Evolutionary conservation across 2,888 invertebrate genomes (phyloP).

Genomic region (Campoplex nolae): DNA sequence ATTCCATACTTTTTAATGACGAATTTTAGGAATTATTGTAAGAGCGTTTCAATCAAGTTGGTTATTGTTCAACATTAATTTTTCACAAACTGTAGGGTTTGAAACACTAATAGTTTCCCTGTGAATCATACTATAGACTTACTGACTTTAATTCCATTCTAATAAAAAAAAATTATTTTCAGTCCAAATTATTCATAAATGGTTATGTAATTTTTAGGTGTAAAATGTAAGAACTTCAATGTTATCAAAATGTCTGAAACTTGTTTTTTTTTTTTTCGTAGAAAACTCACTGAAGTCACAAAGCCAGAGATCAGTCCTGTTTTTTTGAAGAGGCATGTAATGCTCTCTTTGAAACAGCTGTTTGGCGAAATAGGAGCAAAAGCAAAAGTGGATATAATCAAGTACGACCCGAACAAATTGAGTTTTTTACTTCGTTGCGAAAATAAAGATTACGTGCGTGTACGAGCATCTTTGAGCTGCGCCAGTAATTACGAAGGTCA

Average conservation of each 20-base stretch:
- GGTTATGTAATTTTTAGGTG: too few relatives aligned
- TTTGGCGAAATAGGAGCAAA: constrained; percentile 87
- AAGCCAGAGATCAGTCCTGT: constrained; percentile 84
- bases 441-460: constrained; percentile 85
- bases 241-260: background rate
- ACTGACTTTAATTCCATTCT: too few relatives aligned
- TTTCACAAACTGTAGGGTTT: too few relatives aligned
- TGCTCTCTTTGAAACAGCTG: constrained; percentile 85
- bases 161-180: too few relatives aligned
- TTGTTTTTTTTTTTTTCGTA: constrained; percentile 75
- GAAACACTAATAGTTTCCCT: too few relatives aligned
- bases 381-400: constrained; percentile 86
- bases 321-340: constrained; percentile 87
- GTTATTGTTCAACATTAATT: too few relatives aligned
- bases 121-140: too few relatives aligned
- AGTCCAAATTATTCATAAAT: too few relatives aligned
- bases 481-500: constrained; percentile 85
- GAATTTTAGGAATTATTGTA: background rate
- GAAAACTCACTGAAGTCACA: constrained; percentile 84
- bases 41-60: background rate
- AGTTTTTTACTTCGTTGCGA: constrained; percentile 87
- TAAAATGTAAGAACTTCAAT: background rate
- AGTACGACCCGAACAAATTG: constrained; percentile 84
- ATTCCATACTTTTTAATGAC: background rate
- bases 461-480: constrained; percentile 87